A percentile compares a stretch with the other conserved stretches of the same genome.
Conservation (phyloP, 2,113 vertebrate genomes). For the Tamias sibiricus region DNA sequence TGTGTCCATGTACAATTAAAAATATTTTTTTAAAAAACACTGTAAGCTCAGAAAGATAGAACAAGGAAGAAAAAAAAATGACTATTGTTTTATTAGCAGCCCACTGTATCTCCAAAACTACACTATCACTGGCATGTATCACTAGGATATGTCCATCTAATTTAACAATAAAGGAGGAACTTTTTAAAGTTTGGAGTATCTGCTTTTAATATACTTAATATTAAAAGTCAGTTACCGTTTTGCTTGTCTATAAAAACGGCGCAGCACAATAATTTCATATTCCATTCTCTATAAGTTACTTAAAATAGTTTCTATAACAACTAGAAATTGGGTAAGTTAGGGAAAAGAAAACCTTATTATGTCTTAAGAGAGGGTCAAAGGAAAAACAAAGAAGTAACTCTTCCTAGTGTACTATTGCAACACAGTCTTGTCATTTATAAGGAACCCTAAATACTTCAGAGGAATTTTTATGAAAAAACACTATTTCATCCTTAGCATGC, state of each 20-base stretch:
- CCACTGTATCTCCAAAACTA: conserved; percentile 18
- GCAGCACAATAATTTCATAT: conserved; percentile 54
- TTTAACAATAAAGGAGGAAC: conserved; percentile 11
- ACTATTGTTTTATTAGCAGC: conserved; percentile 15
- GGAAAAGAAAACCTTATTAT: background rate
- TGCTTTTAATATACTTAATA: conserved; percentile 36
- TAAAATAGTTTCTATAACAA: conserved; percentile 49
- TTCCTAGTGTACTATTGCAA: background rate
- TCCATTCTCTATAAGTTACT: conserved; percentile 1
- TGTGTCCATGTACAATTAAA: too few relatives aligned
- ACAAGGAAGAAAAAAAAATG: background rate
- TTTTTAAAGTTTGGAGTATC: conserved; percentile 4
- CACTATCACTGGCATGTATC: background rate
- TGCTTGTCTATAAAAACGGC: background rate
- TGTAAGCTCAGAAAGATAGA: conserved; percentile 69
- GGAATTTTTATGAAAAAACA: conserved; percentile 34
- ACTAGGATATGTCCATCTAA: background rate
- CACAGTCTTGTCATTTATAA: background rate
- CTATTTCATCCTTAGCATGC: background rate
- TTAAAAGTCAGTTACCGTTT: conserved; percentile 19
- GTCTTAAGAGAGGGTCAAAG: background rate
- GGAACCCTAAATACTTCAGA: background rate
- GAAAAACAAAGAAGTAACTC: background rate
- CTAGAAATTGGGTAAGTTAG: background rate
- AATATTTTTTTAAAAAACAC: background rate